phyloP scores from a whole-genome alignment of 2,113 vertebrate genomes.

The Psilopsiagon aurifrons region DNA sequence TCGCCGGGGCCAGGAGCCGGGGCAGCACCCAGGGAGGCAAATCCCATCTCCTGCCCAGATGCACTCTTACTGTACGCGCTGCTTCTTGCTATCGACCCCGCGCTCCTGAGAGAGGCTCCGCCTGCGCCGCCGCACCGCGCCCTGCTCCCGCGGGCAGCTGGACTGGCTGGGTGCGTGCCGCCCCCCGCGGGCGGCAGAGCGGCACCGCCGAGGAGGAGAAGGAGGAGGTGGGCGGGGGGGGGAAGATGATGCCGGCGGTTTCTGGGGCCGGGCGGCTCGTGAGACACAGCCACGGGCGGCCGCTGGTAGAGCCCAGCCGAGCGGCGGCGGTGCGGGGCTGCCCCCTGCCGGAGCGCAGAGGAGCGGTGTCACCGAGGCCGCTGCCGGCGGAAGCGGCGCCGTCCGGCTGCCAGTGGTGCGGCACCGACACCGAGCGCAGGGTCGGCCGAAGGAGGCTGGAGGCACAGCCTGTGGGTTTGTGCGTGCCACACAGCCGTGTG shows the following conservation, averaged over 20 bases:
- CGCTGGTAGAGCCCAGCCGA: background rate
- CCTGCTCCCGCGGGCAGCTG: background rate
- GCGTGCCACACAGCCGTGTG: background rate
- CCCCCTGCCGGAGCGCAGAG: background rate
- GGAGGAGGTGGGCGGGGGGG: no score
- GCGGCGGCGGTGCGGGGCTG: no score
- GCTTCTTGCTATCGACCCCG: background rate
- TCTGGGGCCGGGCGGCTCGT: rapidly evolving
- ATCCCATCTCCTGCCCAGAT: background rate
- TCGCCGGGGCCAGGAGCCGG: background rate
- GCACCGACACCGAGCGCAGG: rapidly evolving
- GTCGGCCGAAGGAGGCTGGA: no score
- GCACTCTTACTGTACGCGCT: background rate
- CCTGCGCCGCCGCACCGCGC: rapidly evolving
- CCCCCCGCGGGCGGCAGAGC: background rate
- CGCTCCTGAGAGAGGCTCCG: rapidly evolving
- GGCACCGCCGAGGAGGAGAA: background rate
- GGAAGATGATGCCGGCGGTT: no score
- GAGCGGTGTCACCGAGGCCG: no score
- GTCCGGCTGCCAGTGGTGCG: rapidly evolving
- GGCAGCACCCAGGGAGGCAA: background rate
- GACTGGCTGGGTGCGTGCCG: rapidly evolving
- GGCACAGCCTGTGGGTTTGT: rapidly evolving
- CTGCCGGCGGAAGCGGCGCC: background rate
- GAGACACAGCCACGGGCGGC: rapidly evolving